Conservation (phyloP, 1,140 invertebrate species). For the Andricus grossulariae region DNA sequence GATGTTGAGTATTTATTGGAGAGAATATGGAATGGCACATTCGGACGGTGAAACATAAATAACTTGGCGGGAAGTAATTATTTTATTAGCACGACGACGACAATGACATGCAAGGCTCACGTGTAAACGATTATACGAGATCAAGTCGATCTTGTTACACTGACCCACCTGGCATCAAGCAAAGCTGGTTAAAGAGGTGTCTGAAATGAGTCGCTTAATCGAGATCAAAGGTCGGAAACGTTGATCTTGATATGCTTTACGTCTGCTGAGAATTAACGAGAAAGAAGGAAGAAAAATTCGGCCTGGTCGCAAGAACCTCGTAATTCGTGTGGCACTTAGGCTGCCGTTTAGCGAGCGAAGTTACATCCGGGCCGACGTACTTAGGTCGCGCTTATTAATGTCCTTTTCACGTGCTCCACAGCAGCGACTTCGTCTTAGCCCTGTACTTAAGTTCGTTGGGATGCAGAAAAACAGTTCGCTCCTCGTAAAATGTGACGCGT, state of each 20-base stretch:
- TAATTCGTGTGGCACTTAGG: conserved; percentile 8
- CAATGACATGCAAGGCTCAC: conserved; percentile 41
- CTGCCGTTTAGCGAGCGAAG: conserved; percentile 35
- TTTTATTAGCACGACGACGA: conserved; percentile 56
- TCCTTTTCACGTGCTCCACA: conserved; percentile 35
- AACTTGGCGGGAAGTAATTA: conserved; percentile 54
- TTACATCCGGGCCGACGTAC: conserved; percentile 38
- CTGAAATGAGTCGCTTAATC: conserved; percentile 8
- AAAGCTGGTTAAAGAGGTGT: not conserved
- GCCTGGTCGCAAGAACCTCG: not conserved
- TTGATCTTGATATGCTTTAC: conserved; percentile 17
- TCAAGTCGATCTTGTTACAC: conserved; percentile 54
- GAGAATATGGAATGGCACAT: not conserved
- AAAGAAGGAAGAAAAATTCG: not conserved
- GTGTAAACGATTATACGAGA: conserved; percentile 40
- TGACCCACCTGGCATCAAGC: conserved; percentile 32
- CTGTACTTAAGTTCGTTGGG: not conserved
- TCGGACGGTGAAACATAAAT: conserved; percentile 49
- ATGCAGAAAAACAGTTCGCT: not conserved
- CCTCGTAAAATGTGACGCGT: too few species aligned
- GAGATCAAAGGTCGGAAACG: conserved; percentile 12
- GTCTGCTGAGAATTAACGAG: not conserved
- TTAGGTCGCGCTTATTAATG: conserved; percentile 42
- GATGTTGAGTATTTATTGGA: too few species aligned
- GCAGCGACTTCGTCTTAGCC: not conserved